Base-by-base conservation (phyloP, 2,113 vertebrate genomes). In the Gnathonemus longibarbis region DNA sequence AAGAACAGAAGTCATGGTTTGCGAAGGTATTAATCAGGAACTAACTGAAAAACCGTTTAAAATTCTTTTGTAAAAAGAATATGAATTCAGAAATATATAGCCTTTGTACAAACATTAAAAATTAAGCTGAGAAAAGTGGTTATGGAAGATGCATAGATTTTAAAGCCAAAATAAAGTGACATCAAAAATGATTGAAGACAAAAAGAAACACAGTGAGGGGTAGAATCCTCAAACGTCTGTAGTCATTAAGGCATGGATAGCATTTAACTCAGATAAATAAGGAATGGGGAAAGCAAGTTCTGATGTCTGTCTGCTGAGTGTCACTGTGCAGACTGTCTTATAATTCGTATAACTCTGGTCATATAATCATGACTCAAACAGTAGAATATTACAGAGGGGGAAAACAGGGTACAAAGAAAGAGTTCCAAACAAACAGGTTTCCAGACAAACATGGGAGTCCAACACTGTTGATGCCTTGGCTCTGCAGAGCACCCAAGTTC, bases 401-500 rank as follows among this genome's bases (percentile, higher is more conserved):
- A 80, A 15, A 80, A 39, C 19, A 5, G 2, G 6, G n/a, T n/a
- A 42, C 35, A 80, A 42, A 42, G 35, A 7, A 35, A 35, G 3
- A 31, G 27, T 7, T 21, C 5, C 74, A 66, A 27, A 66, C 7
- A n/a, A 62, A n/a, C 58, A 62, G 21, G 58, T 24, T n/a, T 56
- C 53, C 53, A 24, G 24, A 52, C 50, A 17, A 52, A 52, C 50
- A n/a, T 27, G 24, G 3, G n/a, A 27, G 35, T 10, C 2, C 35
- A 15, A 45, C 77, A 45, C 35, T 3, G 27, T 17, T 35, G 11
- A 56, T 31, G 21, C 53, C 42, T 85, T 87, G 88, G 15, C 45
- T 88, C 39, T 35, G 56, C 49, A 52, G 48, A 19, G 17, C 50
- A 88, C n/a, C 70, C 84, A 84, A 45, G 52, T 90, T 93, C 92